Evolutionary conservation across 2,797 vertebrate species (phyloP).

Genomic region (Caiman crocodilus): DNA sequence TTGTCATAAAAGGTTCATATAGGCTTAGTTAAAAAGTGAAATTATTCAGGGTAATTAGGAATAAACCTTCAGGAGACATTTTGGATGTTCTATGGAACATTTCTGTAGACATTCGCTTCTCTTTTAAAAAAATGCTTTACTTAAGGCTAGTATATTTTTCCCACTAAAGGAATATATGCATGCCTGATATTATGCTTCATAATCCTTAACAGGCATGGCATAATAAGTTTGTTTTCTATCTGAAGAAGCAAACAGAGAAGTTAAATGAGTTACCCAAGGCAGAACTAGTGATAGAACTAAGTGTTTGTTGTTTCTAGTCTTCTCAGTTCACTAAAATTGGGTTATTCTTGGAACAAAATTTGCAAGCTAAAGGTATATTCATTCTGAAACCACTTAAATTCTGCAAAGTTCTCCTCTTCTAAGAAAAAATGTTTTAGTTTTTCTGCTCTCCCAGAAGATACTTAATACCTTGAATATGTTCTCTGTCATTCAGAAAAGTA

Average conservation of each 20-base stretch:
- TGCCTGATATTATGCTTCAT: not conserved
- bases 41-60: not conserved
- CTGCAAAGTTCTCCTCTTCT: not conserved
- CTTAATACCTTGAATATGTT: not conserved
- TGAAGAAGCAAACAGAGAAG: not conserved
- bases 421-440: not conserved
- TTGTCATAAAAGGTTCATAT: not conserved
- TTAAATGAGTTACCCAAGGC: not conserved
- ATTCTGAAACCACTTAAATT: not conserved
- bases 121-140: not conserved
- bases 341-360: not conserved
- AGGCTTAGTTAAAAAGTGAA: not conserved
- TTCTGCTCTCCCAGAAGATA: not conserved
- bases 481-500: no score
- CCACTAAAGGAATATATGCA: not conserved
- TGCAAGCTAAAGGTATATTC: not conserved
- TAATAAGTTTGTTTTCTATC: not conserved
- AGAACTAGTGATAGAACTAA: not conserved
- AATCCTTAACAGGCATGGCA: no score
- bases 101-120: not conserved
- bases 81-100: not conserved
- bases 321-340: not conserved
- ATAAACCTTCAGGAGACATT: not conserved
- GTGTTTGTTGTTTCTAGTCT: not conserved
- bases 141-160: accelerated